A percentile compares a stretch with the other conserved stretches of the same genome.
phyloP scores from a whole-genome alignment of 2,113 vertebrate species.

The Eretmochelys imbricata region DNA sequence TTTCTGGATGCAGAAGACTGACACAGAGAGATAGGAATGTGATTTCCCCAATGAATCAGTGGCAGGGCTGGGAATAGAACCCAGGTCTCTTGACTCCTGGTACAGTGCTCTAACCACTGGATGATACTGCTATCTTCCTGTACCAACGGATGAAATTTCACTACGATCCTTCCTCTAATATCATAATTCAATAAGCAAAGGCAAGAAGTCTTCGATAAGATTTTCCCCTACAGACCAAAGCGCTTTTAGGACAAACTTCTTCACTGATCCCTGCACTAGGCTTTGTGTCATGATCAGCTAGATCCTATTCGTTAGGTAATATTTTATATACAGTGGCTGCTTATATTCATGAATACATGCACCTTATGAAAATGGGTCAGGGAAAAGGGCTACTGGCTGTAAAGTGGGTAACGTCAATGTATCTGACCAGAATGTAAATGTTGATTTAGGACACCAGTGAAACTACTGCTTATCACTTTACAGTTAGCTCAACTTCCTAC shows the following conservation, averaged over 20 bases:
- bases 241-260: not conserved
- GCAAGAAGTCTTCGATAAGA: not conserved
- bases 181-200: not conserved
- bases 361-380: not conserved
- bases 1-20: not conserved
- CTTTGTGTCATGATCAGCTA: not conserved
- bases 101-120: not conserved
- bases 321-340: not conserved
- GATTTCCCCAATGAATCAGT: not conserved
- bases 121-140: not conserved
- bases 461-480: not conserved
- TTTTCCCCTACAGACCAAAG: not conserved
- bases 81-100: not conserved
- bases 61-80: fast-evolving
- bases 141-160: not conserved
- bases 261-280: not conserved
- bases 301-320: not conserved
- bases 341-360: not conserved
- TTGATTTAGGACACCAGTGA: not conserved
- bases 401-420: not conserved
- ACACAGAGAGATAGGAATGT: not conserved
- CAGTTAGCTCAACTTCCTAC: not conserved
- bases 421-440: not conserved
- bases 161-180: fast-evolving
- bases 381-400: not conserved